phyloP scores from a whole-genome alignment of 2,113 vertebrate species.

The Mixornis gularis region DNA sequence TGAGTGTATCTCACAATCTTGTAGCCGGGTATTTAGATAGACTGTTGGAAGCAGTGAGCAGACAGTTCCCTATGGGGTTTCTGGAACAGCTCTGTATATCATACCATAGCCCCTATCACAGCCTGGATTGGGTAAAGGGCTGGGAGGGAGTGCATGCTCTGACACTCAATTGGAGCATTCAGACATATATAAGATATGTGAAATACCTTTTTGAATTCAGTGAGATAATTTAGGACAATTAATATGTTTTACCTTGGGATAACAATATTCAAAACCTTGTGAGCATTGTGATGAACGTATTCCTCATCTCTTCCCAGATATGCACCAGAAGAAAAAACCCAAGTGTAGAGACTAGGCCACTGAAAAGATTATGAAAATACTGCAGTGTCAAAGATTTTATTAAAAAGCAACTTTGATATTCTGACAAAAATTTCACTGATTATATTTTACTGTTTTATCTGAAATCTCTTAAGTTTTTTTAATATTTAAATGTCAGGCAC shows the following conservation, averaged over 20 bases:
- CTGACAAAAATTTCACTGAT: not conserved
- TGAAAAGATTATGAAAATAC: not conserved
- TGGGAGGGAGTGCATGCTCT: not conserved
- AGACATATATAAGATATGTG: not conserved
- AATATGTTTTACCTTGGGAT: not conserved
- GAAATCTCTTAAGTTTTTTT: not conserved
- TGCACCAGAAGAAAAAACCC: not conserved
- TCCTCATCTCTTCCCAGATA: not conserved
- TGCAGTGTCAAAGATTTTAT: not conserved
- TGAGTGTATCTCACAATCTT: not conserved
- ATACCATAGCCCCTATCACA: not conserved
- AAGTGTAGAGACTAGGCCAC: not conserved
- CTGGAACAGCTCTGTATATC: not conserved
- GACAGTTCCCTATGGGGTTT: not conserved
- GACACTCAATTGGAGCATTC: not conserved
- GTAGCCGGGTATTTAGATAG: not conserved
- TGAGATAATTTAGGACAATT: not conserved
- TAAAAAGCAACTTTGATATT: conserved; percentile 22
- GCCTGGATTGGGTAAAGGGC: not conserved
- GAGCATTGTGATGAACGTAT: not conserved
- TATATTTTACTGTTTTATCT: not conserved
- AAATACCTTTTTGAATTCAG: not conserved
- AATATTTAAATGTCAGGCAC: not conserved
- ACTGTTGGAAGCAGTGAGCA: not conserved
- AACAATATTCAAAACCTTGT: not conserved